A percentile compares a stretch with the other conserved stretches of the same genome.
Evolutionary conservation across 2,113 vertebrate genomes (phyloP).

Genomic region (Bufo gargarizans): DNA sequence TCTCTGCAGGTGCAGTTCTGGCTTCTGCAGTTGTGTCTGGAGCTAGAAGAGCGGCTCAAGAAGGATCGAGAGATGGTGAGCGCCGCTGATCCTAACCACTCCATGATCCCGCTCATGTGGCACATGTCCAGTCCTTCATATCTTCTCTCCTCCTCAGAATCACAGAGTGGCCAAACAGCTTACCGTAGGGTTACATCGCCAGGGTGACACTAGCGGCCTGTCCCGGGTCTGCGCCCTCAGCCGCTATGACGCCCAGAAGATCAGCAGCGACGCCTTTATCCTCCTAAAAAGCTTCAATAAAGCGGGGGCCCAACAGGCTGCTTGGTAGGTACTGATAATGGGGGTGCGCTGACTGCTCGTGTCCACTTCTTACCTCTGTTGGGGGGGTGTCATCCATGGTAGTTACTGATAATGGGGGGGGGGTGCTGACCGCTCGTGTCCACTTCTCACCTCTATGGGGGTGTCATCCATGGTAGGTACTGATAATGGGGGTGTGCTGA

Average conservation of each 20-base stretch:
- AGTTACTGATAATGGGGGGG: no score
- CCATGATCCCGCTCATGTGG: neutral
- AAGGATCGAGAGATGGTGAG: conserved; percentile 90
- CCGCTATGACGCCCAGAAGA: conserved; percentile 85
- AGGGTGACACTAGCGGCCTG: conserved; percentile 78
- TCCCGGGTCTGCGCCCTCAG: conserved; percentile 86
- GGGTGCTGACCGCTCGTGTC: no score
- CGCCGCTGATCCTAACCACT: neutral
- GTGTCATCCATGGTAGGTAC: no score
- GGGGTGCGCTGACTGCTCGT: no score
- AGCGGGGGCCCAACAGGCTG: conserved; percentile 82
- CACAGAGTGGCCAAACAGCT: conserved; percentile 85
- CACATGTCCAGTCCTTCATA: neutral
- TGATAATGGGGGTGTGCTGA: no score
- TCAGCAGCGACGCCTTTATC: conserved; percentile 83
- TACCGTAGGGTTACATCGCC: conserved; percentile 81
- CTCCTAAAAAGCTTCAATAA: conserved; percentile 86
- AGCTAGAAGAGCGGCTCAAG: conserved; percentile 89
- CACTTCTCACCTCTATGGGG: no score
- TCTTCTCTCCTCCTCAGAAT: conserved; percentile 75
- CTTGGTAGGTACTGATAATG: conserved; percentile 82
- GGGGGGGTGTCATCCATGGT: no score
- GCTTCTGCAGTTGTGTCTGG: conserved; percentile 90
- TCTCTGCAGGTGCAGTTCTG: conserved; percentile 86
- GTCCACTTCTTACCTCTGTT: no score